Conservation (phyloP, 1,140 invertebrate species). For the Scaptomyza montana region DNA sequence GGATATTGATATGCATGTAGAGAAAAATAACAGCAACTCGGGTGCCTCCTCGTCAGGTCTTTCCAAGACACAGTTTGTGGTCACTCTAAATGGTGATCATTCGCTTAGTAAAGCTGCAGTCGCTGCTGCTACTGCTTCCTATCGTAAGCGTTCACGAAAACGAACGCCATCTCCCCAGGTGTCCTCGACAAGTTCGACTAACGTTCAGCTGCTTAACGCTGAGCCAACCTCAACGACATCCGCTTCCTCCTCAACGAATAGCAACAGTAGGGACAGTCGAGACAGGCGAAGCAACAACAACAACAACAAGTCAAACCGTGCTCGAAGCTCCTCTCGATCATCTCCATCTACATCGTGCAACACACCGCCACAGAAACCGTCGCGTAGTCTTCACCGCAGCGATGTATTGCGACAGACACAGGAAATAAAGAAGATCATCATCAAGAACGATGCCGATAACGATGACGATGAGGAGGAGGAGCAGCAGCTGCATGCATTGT, state of each 20-base stretch:
- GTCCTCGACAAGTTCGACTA: conserved; percentile 60
- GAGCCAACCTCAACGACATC: conserved; percentile 69
- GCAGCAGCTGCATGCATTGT: not conserved
- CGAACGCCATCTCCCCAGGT: conserved; percentile 65
- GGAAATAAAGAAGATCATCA: conserved; percentile 77
- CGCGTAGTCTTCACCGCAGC: conserved; percentile 66
- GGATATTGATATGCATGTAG: conserved; percentile 57
- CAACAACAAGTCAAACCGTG: conserved; percentile 41
- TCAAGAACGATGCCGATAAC: conserved; percentile 73
- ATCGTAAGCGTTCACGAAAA: conserved; percentile 42
- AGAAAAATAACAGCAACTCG: conserved; percentile 38
- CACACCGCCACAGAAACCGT: conserved; percentile 60
- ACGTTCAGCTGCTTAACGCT: conserved; percentile 22
- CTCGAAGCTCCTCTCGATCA: conserved; percentile 52
- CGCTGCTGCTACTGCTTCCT: conserved; percentile 28
- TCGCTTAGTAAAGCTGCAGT: conserved; percentile 22
- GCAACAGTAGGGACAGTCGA: conserved; percentile 8
- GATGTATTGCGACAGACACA: conserved; percentile 73
- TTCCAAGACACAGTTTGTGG: conserved; percentile 86
- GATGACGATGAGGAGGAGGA: conserved; percentile 77
- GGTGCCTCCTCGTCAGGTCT: not conserved
- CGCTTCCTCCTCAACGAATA: conserved; percentile 59
- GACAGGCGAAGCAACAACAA: conserved; percentile 39
- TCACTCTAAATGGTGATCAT: conserved; percentile 86
- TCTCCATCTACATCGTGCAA: conserved; percentile 62